Base-by-base conservation (phyloP, 2,888 invertebrate genomes). In the Tholera decimalis region DNA sequence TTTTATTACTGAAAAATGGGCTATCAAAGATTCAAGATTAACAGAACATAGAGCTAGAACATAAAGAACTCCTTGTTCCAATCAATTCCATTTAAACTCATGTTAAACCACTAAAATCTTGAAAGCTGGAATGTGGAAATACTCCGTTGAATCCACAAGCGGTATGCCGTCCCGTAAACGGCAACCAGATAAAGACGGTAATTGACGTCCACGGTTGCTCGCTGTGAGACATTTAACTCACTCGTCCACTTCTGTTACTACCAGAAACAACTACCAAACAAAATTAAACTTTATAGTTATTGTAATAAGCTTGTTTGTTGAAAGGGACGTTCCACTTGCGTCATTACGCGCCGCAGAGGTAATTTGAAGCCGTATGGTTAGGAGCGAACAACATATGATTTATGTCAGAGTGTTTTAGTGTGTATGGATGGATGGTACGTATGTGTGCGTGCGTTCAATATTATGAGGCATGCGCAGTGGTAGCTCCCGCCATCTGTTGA, bases 281-380 rank as follows among this genome's bases (percentile, higher is more conserved):
- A 91, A 83, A 84, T 24, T 39, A 41, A n/a, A 83, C 83, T 69
- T 56, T 84, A 86, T 20, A 0, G 0, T 0, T 1, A 22, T 24
- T 0, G 0, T 0, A 2, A 73, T 85, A 92, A 68, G 77, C 66
- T 70, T 67, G n/a, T 61, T 51, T 90, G 72, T 90, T 6, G 67
- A 65, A 37, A 70, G 69, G n/a, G 22, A 24, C 8, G 13, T 22
- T 37, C 53, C 15, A 85, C 88, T 90, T 90, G 90, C 91, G 92
- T 92, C 94, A 94, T 93, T 93, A 92, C 90, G 88, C 83, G 85
- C 83, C 84, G 85, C 83, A 86, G 85, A 89, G 88, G 92, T 92
- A 92, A 94, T 93, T 91, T 87, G 90, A 93, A 91, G 92, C 92
- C 91, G 93, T 91, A 93, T 91, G 91, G 92, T 90, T 91, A 89